Evolutionary conservation across 2,888 invertebrate species (phyloP), one percentile per base, ranked within the genome.

Genomic region (Clanis bilineata): DNA sequence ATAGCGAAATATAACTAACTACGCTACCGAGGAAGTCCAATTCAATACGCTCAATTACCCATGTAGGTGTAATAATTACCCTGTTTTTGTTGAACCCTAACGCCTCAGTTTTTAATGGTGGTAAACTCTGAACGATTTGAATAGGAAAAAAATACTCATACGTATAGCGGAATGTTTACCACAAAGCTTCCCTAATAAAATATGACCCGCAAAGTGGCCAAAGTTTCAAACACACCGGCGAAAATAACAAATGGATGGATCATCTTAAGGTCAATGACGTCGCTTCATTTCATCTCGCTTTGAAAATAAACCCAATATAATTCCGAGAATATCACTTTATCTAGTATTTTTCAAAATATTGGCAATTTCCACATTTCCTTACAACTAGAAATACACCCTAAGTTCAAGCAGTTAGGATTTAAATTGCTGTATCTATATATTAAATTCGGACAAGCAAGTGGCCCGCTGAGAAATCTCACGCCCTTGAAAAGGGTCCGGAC

Each of bases 401-500:
- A 28, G 0, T 5, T n/a, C 3, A 3, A 3, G 0, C 0, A 0
- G 0, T n/a, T 4, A 0, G 1, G 0, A 12, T 41, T 38, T 6
- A 10, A 18, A 64, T 66, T 58, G 57, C 57, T 43, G 58, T 4
- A 54, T 55, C 57, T 62, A 7, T 15, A 51, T 3, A n/a, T 21
- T 22, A 54, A 21, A 56, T 32, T 15, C 56, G 22, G 22, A 4
- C 39, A 55, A 44, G 43, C 25, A 59, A 22, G 59, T 62, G 56
- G 62, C 64, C 71, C 72, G 66, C 65, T 47, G 71, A 75, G 74
- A 72, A 74, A 77, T 76, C 70, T 64, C 65, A 61, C 72, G 69
- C 71, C 74, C 74, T 74, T 76, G 77, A 77, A 77, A 79, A 79
- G 78, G 80, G 77, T 78, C 74, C 68, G 72, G 36, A 75, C 73